A percentile compares a stretch with the other conserved stretches of the same genome.
phyloP scores from a whole-genome alignment of 2,797 vertebrate genomes.

The Sardinella longiceps region DNA sequence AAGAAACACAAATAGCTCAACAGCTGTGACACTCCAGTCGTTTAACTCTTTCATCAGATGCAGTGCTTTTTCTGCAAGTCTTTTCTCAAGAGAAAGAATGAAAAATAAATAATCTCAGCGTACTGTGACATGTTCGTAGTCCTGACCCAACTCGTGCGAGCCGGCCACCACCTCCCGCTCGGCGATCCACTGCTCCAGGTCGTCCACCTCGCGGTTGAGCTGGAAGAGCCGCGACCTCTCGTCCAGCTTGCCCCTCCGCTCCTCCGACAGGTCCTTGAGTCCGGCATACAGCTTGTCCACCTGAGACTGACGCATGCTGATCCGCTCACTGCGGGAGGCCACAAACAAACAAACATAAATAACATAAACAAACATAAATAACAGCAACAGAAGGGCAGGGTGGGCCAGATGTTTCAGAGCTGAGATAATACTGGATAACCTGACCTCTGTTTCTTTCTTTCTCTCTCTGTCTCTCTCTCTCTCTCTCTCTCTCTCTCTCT shows the following conservation, averaged over 20 bases:
- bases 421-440: background rate
- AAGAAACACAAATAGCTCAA: background rate
- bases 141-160: conserved; percentile 94
- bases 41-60: background rate
- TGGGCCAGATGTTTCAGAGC: background rate
- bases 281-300: conserved; percentile 95
- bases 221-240: conserved; percentile 94
- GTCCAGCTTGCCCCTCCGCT: conserved; percentile 90
- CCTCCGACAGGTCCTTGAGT: conserved; percentile 91
- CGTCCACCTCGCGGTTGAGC: conserved; percentile 95
- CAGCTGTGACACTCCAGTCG: background rate
- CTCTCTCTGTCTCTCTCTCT: background rate
- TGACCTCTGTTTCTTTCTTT: background rate
- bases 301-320: conserved; percentile 96
- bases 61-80: no score
- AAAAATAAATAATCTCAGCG: no score
- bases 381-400: background rate
- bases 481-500: no score
- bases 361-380: no score
- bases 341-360: background rate
- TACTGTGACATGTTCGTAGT: conserved; percentile 96
- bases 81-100: conserved; percentile 48
- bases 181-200: conserved; percentile 97
- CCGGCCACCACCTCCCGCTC: conserved; percentile 96
- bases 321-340: conserved; percentile 81